Base-by-base conservation (phyloP, 2,888 invertebrate genomes). In the Heliconius aoede region DNA sequence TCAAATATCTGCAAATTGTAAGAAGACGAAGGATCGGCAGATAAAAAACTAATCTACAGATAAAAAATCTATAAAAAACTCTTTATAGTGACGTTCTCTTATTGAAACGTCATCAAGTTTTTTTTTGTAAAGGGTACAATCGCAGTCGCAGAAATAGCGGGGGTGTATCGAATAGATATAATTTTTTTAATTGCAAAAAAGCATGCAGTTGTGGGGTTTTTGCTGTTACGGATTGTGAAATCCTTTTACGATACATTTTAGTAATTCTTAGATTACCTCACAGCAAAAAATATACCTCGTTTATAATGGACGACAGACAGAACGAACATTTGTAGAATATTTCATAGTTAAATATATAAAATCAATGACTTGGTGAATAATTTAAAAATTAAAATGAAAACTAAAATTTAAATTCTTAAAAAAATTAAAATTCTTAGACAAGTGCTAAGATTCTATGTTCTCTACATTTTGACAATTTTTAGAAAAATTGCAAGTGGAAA, bases 101-200 rank as follows among this genome's bases (percentile, higher is more conserved):
- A 91, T 91, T 90, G 89, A 90, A 87, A 86, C 87, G 88, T 90
- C 89, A 86, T 84, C 84, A 79, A 78, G 18, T 18, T 46, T 76
- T 80, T 82, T 84, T 86, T 85, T 87, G 85, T 84, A 85, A 87
- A 86, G 91, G 90, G 87, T 72, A 40, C 85, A 86, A 79, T 84
- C 83, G 84, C 15, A 46, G 46, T 46, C 18, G 46, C 81, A 86
- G 86, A 85, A 85, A 82, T 77, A 75, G 76, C 78, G 83, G 74
- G 80, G 79, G 81, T 78, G 82, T 69, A 74, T 78, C 80, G 81
- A 78, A 81, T 79, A 78, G 76, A 80, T 80, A 80, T 79, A 76
- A 80, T 78, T 82, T 85, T 84, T 85, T 85, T 83, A 79, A 73
- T 68, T 81, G 84, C 80, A 78, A 84, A 89, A 88, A 89, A 90